Evolutionary conservation across 2,797 vertebrate genomes (phyloP).

Genomic region (Pseudopleuronectes americanus): DNA sequence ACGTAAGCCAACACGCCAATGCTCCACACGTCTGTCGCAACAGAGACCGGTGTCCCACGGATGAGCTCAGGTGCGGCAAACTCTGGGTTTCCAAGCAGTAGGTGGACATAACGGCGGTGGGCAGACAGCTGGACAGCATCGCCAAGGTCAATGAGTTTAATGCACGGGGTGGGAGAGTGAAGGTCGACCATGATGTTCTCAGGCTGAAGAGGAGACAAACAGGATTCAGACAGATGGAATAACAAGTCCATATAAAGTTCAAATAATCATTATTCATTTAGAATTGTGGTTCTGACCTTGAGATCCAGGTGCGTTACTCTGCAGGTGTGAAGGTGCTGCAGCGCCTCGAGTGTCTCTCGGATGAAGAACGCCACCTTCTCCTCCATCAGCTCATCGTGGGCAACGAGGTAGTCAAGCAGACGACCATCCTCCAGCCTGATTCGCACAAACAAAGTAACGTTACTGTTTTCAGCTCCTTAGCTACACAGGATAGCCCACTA

Average conservation of each 20-base stretch:
- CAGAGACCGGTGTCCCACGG: slow-evolving; percentile 91
- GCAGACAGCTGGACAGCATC: slow-evolving; percentile 94
- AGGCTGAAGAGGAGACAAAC: slow-evolving; percentile 80
- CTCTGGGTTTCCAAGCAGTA: slow-evolving; percentile 95
- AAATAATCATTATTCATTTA: background rate
- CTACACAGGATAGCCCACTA: background rate
- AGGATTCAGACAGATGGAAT: background rate
- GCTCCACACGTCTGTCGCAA: slow-evolving; percentile 96
- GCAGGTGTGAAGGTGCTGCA: slow-evolving; percentile 97
- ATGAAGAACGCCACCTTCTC: slow-evolving; percentile 97
- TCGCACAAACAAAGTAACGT: background rate
- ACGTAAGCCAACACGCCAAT: slow-evolving; percentile 93
- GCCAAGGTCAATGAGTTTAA: slow-evolving; percentile 95
- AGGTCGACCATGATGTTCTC: slow-evolving; percentile 97
- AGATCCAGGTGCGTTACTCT: slow-evolving; percentile 95
- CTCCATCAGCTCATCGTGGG: slow-evolving; percentile 96
- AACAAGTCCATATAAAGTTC: too few species aligned
- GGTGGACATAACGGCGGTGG: slow-evolving; percentile 93
- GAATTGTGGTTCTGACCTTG: slow-evolving; percentile 84
- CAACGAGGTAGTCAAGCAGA: slow-evolving; percentile 93
- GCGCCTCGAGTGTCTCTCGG: slow-evolving; percentile 92
- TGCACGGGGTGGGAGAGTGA: slow-evolving; percentile 87
- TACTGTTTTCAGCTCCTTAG: background rate
- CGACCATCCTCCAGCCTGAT: slow-evolving; percentile 93
- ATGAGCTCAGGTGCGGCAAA: slow-evolving; percentile 97